Evolutionary conservation across 1,140 invertebrate species (phyloP).

Genomic region (Bombus impatiens): DNA sequence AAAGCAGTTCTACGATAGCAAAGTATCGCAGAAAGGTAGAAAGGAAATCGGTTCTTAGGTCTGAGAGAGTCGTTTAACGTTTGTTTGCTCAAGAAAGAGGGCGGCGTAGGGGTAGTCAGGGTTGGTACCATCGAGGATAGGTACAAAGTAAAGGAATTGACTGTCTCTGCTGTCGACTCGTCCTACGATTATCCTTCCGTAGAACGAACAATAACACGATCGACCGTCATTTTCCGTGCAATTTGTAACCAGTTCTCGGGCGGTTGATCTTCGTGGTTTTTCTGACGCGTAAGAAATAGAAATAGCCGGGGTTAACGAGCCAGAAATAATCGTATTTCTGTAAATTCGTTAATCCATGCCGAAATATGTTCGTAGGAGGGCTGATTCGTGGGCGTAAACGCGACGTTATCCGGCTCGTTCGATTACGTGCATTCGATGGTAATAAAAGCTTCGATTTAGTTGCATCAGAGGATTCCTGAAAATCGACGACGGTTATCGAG

Average conservation of each 20-base stretch:
- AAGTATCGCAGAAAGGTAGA: slow-evolving; percentile 9
- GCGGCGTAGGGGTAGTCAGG: background rate
- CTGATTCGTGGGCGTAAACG: too few species aligned
- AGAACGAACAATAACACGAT: slow-evolving; percentile 64
- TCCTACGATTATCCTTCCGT: slow-evolving; percentile 28
- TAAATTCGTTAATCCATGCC: too few species aligned
- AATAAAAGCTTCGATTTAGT: background rate
- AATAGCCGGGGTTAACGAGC: background rate
- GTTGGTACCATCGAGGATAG: background rate
- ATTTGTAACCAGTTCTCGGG: slow-evolving; percentile 48
- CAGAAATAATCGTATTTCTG: too few species aligned
- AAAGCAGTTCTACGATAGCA: background rate
- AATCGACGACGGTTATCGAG: slow-evolving; percentile 22
- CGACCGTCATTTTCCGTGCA: slow-evolving; percentile 61
- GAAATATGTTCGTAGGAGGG: too few species aligned
- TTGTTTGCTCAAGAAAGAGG: background rate
- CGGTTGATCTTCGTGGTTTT: background rate
- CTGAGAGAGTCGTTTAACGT: background rate
- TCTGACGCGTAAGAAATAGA: background rate
- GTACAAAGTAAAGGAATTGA: background rate
- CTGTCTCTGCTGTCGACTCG: slow-evolving; percentile 6
- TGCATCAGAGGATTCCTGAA: slow-evolving; percentile 13
- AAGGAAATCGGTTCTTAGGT: slow-evolving; percentile 33
- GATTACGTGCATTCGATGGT: background rate
- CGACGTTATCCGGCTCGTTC: background rate